Conservation (phyloP, 2,888 invertebrate genomes). For the Argyra leucocephala region DNA sequence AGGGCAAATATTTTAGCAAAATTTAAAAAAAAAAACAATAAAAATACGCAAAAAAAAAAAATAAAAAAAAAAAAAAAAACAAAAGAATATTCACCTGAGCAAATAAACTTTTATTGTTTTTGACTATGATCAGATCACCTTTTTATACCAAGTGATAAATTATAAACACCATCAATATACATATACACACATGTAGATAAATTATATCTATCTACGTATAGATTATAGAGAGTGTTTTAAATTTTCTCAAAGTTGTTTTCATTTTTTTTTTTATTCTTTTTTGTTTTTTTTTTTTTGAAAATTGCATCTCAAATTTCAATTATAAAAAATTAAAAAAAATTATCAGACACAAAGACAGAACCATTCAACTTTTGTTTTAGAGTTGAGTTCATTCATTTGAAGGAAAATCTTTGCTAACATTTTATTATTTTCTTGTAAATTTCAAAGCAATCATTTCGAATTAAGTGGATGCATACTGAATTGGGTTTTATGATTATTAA, state of each 20-base stretch:
- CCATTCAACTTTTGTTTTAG: background rate
- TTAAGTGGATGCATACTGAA: no score
- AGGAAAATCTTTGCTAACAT: no score
- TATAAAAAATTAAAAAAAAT: background rate
- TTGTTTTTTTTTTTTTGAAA: background rate
- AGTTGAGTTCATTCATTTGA: background rate
- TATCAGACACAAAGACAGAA: background rate
- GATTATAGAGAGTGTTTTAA: no score
- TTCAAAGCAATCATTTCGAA: no score
- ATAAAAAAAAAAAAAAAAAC: background rate
- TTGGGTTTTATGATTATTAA: no score
- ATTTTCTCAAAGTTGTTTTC: no score
- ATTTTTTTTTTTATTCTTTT: background rate
- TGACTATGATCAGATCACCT: background rate
- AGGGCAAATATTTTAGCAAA: no score
- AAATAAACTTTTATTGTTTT: constrained; percentile 6
- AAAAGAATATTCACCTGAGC: constrained; percentile 3
- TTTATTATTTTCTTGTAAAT: no score
- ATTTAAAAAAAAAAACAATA: no score
- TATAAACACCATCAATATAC: background rate
- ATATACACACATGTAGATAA: background rate
- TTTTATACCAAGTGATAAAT: background rate
- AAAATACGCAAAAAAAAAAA: no score
- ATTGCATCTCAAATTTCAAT: constrained; percentile 1
- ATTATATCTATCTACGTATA: background rate